Percentiles rank a stretch among this genome's conserved stretches.
phyloP scores from a whole-genome alignment of 1,140 invertebrate genomes.

The Galendromus occidentalis region DNA sequence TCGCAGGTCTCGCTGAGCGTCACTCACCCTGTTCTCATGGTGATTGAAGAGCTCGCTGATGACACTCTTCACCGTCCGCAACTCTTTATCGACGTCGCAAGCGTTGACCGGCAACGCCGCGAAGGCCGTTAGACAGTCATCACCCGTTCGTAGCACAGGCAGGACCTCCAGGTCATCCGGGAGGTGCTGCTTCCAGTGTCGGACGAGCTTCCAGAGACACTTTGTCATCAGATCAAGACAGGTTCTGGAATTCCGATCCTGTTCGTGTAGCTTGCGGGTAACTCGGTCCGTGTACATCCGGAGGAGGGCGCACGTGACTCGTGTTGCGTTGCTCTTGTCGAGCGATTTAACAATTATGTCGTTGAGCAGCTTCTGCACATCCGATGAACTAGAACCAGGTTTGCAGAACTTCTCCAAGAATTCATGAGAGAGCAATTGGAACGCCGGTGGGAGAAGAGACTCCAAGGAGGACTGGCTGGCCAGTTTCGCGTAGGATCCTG shows the following conservation, averaged over 20 bases:
- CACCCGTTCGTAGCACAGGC: neutral
- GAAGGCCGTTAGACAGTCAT: neutral
- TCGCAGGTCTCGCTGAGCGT: too few species aligned
- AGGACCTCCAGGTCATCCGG: conserved; percentile 8
- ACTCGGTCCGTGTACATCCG: conserved; percentile 2
- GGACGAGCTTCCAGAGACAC: conserved; percentile 7
- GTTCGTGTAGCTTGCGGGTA: neutral
- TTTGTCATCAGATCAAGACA: conserved; percentile 8
- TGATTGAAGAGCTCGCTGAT: neutral
- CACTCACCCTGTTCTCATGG: neutral
- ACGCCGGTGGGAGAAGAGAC: neutral
- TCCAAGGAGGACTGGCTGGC: neutral
- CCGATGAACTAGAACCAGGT: neutral
- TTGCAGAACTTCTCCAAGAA: conserved; percentile 1
- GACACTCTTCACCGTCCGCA: conserved; percentile 4
- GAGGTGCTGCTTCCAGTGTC: conserved; percentile 8
- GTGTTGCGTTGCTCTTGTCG: conserved; percentile 3
- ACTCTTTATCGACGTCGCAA: conserved; percentile 4
- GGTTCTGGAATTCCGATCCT: neutral
- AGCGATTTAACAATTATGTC: conserved; percentile 7
- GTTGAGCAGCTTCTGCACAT: neutral
- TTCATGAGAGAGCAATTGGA: conserved; percentile 5
- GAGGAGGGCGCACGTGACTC: neutral
- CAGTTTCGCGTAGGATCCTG: neutral
- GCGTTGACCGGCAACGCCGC: conserved; percentile 2